phyloP scores from a whole-genome alignment of 2,888 invertebrate species.

The Amiota communis region DNA sequence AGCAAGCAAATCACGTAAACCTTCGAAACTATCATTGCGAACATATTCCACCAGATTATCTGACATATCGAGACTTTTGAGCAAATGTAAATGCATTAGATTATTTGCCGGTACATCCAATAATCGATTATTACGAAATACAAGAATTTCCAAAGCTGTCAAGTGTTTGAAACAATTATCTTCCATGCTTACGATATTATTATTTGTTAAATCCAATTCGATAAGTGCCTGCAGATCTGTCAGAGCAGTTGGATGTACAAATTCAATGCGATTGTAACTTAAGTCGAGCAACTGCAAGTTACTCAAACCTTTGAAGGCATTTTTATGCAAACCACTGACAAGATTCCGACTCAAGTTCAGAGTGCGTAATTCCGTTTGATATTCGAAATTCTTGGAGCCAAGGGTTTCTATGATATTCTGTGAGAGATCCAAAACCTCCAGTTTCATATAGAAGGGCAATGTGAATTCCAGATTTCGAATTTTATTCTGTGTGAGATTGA shows the following conservation, averaged over 20 bases:
- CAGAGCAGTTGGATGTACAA: constrained; percentile 84
- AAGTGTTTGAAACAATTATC: constrained; percentile 81
- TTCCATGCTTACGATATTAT: constrained; percentile 83
- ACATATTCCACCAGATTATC: constrained; percentile 85
- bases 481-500: constrained; percentile 88
- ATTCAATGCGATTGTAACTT: constrained; percentile 84
- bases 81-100: constrained; percentile 78
- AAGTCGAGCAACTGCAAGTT: constrained; percentile 81
- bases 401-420: constrained; percentile 86
- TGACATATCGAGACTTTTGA: constrained; percentile 84
- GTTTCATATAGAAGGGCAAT: constrained; percentile 85
- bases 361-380: constrained; percentile 81
- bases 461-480: constrained; percentile 86
- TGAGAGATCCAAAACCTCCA: constrained; percentile 87
- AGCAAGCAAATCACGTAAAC: constrained; percentile 80
- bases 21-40: constrained; percentile 82
- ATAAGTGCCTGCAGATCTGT: constrained; percentile 83
- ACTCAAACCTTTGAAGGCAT: constrained; percentile 83
- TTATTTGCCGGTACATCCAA: constrained; percentile 83
- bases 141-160: constrained; percentile 80
- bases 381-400: constrained; percentile 87
- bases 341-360: constrained; percentile 86
- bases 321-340: constrained; percentile 81
- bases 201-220: constrained; percentile 83
- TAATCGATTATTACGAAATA: constrained; percentile 85